Base-by-base conservation (phyloP, 2,888 invertebrate genomes). In the Cremastobaeus sp. region DNA sequence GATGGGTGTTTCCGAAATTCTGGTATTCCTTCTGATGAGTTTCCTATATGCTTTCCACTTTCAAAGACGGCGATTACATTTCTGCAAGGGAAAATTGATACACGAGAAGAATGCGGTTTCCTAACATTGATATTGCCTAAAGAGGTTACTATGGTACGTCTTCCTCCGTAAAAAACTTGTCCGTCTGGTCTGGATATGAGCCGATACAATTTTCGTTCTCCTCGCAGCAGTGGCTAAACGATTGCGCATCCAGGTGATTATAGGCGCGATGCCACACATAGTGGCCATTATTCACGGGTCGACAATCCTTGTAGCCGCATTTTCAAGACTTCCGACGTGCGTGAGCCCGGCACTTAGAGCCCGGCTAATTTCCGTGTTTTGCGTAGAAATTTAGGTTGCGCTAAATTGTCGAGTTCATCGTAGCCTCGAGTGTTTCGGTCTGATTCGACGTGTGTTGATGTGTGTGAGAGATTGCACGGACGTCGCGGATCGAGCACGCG, bases 341-440 rank as follows among this genome's bases (percentile, higher is more conserved):
- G 75, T 65, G 75, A 39, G 72, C 68, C 68, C 59, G 68, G 45
- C 55, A 72, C 72, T 76, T 76, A 72, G 54, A 39, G 54, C 65
- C 71, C 34, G 66, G 66, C 73, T 81, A 79, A 81, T 80, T 79
- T 76, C 70, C 76, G 71, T 75, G 66, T 77, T 79, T 78, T 76
- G 71, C 80, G 77, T 79, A 76, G 80, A 83, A 81, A 85, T 84
- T 82, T 79, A 83, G 82, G 83, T 84, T 84, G 77, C 78, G 78
- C 78, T 79, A 80, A 81, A 81, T 82, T 77, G 79, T 77, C 76
- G 79, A 76, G 77, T 64, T 73, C 79, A 52, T 64, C 75, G 62
- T 59, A 77, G 74, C 78, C 76, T 70, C 74, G 62, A 59, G 73
- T 79, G 83, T 82, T 80, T 80, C 85, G 84, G 80, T 86, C 86